phyloP scores from a whole-genome alignment of 1,140 invertebrate genomes.

The Onthophagus taurus region DNA sequence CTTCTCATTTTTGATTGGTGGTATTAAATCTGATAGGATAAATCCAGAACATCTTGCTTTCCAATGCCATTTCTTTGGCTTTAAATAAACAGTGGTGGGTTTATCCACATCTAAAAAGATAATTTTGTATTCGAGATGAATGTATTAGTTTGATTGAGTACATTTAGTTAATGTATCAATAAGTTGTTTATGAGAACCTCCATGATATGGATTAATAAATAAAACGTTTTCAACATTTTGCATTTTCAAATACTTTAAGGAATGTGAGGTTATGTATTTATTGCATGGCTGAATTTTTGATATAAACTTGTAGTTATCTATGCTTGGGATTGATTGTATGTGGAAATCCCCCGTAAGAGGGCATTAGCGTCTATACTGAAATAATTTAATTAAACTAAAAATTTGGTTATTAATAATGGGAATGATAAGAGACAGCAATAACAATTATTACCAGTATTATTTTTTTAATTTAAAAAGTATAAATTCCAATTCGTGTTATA shows the following conservation, averaged over 20 bases:
- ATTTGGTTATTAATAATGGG: no score
- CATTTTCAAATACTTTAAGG: background rate
- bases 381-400: no score
- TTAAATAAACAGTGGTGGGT: constrained; percentile 46
- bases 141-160: constrained; percentile 17
- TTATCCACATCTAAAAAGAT: constrained; percentile 24
- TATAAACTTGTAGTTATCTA: no score
- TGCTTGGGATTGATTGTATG: no score
- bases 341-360: no score
- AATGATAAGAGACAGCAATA: no score
- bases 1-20: constrained; percentile 42
- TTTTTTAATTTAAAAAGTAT: no score
- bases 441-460: no score
- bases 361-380: no score
- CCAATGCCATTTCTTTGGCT: constrained; percentile 75
- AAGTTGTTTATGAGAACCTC: constrained; percentile 61
- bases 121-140: constrained; percentile 19
- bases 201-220: constrained; percentile 57
- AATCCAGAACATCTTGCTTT: constrained; percentile 57
- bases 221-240: constrained; percentile 13
- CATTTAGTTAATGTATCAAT: constrained; percentile 45
- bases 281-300: background rate
- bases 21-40: constrained; percentile 51
- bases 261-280: no score
- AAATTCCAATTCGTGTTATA: no score